phyloP scores from a whole-genome alignment of 2,797 vertebrate genomes.

The Coregonus suidteri region DNA sequence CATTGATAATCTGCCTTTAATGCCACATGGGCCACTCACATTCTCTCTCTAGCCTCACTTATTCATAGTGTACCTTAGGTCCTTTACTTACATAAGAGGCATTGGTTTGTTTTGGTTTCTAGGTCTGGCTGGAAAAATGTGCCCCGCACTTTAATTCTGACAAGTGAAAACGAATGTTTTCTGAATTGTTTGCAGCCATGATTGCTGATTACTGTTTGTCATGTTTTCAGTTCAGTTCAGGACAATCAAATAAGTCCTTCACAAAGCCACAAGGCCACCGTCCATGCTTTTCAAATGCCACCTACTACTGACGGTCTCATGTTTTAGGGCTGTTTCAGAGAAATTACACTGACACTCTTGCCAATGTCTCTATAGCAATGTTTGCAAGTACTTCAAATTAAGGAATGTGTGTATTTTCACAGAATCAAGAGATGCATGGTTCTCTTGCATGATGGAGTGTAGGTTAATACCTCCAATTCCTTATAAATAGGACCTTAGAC shows the following conservation, averaged over 20 bases:
- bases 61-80: neutral
- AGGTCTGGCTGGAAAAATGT: neutral
- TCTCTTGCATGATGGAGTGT: no score
- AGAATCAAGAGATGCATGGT: no score
- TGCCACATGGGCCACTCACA: no score
- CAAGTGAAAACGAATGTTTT: neutral
- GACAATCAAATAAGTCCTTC: no score
- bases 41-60: neutral
- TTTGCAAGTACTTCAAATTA: no score
- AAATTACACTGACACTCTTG: neutral
- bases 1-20: no score
- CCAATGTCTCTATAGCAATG: neutral
- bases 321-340: no score
- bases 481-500: neutral
- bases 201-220: neutral
- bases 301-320: no score
- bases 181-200: neutral
- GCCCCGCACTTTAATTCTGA: neutral
- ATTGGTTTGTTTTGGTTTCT: neutral
- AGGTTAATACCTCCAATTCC: neutral
- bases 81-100: neutral
- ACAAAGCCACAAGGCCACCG: no score
- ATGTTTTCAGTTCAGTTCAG: no score
- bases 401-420: no score
- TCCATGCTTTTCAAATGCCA: no score